These are phyloP conservation scores for Haliaeetus leucogaster DNA, from an alignment of 2,113 vertebrate genomes.

Conservation along the genomic window DNA sequence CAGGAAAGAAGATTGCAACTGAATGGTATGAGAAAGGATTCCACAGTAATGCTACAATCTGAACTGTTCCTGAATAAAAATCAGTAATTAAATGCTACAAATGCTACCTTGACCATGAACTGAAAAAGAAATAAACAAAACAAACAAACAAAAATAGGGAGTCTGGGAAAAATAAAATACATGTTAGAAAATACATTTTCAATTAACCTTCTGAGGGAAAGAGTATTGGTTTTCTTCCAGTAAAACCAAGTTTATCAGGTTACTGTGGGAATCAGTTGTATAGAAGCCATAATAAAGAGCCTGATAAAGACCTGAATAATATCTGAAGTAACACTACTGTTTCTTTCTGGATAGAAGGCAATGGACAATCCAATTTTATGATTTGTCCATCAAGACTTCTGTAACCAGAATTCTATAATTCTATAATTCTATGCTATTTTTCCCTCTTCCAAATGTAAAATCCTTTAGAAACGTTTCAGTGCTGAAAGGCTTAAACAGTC, in stretches of 20 bases:
- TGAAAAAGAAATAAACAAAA: neutral
- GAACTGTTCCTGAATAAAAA: constrained; percentile 13
- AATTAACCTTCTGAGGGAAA: neutral
- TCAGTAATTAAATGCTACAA: neutral
- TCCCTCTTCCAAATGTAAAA: neutral
- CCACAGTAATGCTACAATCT: neutral
- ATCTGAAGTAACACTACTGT: neutral
- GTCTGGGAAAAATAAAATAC: neutral
- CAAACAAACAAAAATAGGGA: neutral
- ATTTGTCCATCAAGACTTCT: neutral
- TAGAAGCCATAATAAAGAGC: neutral
- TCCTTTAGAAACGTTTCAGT: neutral
- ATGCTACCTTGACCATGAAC: neutral
- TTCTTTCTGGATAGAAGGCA: neutral
- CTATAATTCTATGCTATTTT: neutral
- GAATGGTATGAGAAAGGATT: neutral
- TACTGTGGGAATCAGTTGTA: neutral
- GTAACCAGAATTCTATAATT: neutral
- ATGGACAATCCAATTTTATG: neutral
- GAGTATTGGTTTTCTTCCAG: neutral
- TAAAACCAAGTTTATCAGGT: neutral
- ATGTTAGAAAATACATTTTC: neutral
- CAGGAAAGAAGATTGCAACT: neutral
- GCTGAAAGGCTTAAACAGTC: neutral
- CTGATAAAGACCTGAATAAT: neutral